Percentiles rank a stretch among this genome's conserved stretches.
phyloP scores from a whole-genome alignment of 2,797 vertebrate genomes.

The Gephyroberyx darwinii region DNA sequence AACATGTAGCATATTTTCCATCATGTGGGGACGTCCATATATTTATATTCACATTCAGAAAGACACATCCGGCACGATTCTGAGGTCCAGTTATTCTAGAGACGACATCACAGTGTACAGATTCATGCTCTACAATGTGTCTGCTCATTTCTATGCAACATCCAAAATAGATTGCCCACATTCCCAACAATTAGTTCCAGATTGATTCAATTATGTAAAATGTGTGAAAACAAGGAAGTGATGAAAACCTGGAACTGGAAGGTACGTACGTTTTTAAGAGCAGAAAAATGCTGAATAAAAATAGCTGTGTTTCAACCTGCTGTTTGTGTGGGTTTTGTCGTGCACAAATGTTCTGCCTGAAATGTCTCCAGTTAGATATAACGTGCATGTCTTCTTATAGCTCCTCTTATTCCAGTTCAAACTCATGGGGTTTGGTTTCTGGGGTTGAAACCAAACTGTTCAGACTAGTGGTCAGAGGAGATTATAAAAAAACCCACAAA shows the following conservation, averaged over 20 bases:
- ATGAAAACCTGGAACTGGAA: slow-evolving; percentile 28
- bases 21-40: slow-evolving; percentile 49
- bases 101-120: slow-evolving; percentile 34
- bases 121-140: slow-evolving; percentile 22
- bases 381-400: too few species aligned
- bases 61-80: slow-evolving; percentile 52
- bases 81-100: slow-evolving; percentile 45
- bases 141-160: slow-evolving; percentile 14
- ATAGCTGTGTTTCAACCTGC: background rate
- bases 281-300: background rate
- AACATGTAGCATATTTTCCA: slow-evolving; percentile 61
- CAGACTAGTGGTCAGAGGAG: background rate
- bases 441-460: background rate
- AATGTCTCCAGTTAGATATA: background rate
- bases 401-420: background rate
- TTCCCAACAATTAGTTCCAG: slow-evolving; percentile 20
- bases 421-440: background rate
- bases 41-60: slow-evolving; percentile 54
- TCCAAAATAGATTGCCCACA: slow-evolving; percentile 25
- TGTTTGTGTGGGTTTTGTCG: background rate
- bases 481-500: slow-evolving; percentile 6
- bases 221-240: slow-evolving; percentile 8
- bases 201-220: background rate
- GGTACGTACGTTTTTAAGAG: too few species aligned
- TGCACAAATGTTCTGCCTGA: background rate